Evolutionary conservation across 2,797 vertebrate genomes (phyloP).

Genomic region (Tragelaphus eurycerus): DNA sequence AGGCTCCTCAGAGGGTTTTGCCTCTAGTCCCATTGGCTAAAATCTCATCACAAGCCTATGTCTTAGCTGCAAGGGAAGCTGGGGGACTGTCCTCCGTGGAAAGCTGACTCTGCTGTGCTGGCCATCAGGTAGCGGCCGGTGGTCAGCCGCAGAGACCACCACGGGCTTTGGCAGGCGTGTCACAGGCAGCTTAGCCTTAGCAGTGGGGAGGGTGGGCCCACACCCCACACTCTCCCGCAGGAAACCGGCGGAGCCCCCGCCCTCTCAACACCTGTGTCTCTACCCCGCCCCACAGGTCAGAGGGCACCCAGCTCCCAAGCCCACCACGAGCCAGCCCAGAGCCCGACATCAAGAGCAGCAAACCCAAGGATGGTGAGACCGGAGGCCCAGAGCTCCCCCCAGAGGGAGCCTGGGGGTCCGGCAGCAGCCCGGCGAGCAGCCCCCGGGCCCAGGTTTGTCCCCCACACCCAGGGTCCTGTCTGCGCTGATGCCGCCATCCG

Average conservation of each 20-base stretch:
- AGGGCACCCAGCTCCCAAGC: slow-evolving; percentile 73
- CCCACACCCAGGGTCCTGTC: not conserved
- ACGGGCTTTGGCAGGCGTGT: accelerated
- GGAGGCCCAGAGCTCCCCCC: not conserved
- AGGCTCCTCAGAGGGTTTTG: not conserved
- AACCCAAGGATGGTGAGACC: not conserved
- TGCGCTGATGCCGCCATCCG: accelerated
- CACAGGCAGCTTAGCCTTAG: not conserved
- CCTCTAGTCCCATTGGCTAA: not conserved
- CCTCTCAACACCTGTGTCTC: not conserved
- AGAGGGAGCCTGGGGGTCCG: not conserved
- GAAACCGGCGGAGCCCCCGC: accelerated
- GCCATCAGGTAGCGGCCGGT: accelerated
- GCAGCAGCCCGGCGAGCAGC: not conserved
- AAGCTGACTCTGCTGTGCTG: not conserved
- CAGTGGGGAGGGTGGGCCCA: accelerated
- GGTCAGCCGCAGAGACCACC: not conserved
- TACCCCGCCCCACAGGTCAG: slow-evolving; percentile 81
- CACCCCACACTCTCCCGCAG: accelerated
- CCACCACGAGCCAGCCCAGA: slow-evolving; percentile 44
- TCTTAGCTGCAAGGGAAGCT: not conserved
- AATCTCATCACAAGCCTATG: not conserved
- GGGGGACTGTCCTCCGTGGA: not conserved
- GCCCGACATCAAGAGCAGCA: slow-evolving; percentile 62
- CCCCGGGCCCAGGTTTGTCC: slow-evolving; percentile 43